A percentile compares a stretch with the other conserved stretches of the same genome.
Conservation (phyloP, 2,113 vertebrate species). For the Indri indri region DNA sequence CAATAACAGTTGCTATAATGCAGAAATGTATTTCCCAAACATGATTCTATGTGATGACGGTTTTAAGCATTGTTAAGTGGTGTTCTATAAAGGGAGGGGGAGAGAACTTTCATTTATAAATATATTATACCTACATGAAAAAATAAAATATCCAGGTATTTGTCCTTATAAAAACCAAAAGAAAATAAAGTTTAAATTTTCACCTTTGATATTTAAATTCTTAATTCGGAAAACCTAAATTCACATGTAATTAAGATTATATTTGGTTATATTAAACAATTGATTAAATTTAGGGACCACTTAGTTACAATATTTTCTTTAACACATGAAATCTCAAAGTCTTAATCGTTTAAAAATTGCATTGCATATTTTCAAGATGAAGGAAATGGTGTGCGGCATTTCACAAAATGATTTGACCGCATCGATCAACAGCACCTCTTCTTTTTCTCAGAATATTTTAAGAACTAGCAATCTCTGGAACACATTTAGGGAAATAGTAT, state of each 20-base stretch:
- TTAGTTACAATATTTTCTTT: not conserved
- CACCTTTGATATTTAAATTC: slow-evolving; percentile 26
- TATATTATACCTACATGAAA: not conserved
- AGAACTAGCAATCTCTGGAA: not conserved
- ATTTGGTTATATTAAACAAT: slow-evolving; percentile 35
- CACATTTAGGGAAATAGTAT: not conserved
- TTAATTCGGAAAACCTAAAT: slow-evolving; percentile 17
- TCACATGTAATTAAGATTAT: not conserved
- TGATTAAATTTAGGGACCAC: not conserved
- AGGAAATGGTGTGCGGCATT: not conserved
- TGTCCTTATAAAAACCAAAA: slow-evolving; percentile 10
- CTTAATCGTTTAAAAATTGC: not conserved
- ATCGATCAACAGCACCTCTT: not conserved
- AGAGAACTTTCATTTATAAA: not conserved
- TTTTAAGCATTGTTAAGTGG: not conserved
- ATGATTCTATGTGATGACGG: not conserved
- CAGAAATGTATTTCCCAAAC: not conserved
- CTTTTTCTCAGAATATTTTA: not conserved
- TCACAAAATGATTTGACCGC: not conserved
- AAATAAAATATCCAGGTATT: not conserved
- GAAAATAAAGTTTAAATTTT: not conserved
- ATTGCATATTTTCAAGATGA: not conserved
- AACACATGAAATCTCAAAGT: not conserved
- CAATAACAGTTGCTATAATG: not conserved
- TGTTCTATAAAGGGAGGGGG: not conserved